Evolutionary conservation across 2,797 vertebrate genomes (phyloP), one percentile per base, ranked within the genome.

Genomic region (Masticophis lateralis): DNA sequence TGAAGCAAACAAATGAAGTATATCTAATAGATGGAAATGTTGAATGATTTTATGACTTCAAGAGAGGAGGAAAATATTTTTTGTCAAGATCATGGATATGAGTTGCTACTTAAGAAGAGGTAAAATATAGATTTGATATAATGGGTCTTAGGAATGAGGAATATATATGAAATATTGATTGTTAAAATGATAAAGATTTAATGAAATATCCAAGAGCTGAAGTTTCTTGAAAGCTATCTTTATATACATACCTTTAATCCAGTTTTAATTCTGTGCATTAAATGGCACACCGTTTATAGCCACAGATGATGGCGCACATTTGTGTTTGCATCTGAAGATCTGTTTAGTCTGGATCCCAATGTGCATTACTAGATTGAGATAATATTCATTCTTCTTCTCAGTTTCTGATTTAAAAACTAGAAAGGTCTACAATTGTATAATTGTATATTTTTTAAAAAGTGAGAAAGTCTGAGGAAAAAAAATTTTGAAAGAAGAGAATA

Each of bases 401-500:
- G 4, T 61, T 60, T n/a, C 51, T 86, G 57, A 20, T 56, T 63
- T 43, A 90, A 63, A 27, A 18, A 57, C 53, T 32, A 59, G 37
- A 88, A 51, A 91, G 32, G 1, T 88, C 18, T 93, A 9, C 10
- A 56, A 53, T 25, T 4, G 91, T 63, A 92, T 55, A 20, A 37
- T 37, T n/a, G n/a, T n/a, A n/a, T 53, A 53, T 53, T 53, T 56
- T 56, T 56, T 56, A 5, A 16, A 25, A 61, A 25, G 22, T 61
- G 8, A 61, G 9, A 27, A 96, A 51, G 59, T 87, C 90, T 91
- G 27, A 95, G 91, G 92, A 93, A 0, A 0, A 94, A 66, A 47
- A 91, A 88, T 95, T 94, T 96, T 96, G 91, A 95, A 94, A 55
- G 79, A 96, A 94, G 92, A 20, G 94, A 90, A 69, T 94, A n/a